A percentile compares a stretch with the other conserved stretches of the same genome.
Conservation (phyloP, 2,797 vertebrate genomes). For the Morelia viridis region DNA sequence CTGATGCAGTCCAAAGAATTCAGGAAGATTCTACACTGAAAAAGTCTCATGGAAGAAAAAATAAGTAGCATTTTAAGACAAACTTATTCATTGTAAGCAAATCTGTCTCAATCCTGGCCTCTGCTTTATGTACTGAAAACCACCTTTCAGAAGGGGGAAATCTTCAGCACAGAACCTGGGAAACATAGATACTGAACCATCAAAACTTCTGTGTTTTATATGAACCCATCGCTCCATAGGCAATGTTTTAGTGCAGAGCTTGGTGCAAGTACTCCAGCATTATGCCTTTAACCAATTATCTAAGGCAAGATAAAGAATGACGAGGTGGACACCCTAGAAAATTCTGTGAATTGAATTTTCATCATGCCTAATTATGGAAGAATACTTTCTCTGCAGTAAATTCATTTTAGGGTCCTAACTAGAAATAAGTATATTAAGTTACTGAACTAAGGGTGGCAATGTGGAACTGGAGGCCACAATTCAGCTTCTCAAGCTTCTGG, state of each 20-base stretch:
- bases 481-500: background rate
- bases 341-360: background rate
- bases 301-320: background rate
- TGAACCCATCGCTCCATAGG: background rate
- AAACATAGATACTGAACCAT: conserved; percentile 2
- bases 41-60: conserved; percentile 24
- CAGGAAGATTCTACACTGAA: background rate
- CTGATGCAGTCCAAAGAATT: conserved; percentile 25
- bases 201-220: background rate
- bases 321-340: background rate
- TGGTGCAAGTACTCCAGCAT: background rate
- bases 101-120: background rate
- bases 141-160: background rate
- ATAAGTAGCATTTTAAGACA: background rate
- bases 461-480: background rate
- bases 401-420: background rate
- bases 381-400: background rate
- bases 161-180: background rate
- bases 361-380: background rate
- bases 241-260: background rate
- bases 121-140: background rate
- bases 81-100: background rate
- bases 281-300: background rate
- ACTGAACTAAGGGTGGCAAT: background rate
- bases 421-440: background rate